phyloP scores from a whole-genome alignment of 2,113 vertebrate genomes.

The Argyrosomus japonicus region DNA sequence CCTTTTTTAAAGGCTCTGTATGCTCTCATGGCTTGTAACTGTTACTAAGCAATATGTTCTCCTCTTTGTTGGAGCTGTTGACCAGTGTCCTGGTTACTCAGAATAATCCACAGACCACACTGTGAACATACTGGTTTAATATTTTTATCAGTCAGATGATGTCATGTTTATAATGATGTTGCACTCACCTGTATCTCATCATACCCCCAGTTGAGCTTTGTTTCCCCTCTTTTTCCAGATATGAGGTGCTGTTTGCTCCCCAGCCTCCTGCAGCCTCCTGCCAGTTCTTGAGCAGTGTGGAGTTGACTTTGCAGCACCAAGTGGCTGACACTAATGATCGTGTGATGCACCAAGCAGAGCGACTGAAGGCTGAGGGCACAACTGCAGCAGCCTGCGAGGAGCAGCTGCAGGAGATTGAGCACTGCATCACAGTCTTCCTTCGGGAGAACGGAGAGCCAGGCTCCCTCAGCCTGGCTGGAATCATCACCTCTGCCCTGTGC shows the following conservation, averaged over 20 bases:
- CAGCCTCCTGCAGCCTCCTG: conserved; percentile 87
- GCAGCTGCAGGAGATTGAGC: conserved; percentile 97
- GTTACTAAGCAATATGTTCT: not conserved
- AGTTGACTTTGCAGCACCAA: conserved; percentile 92
- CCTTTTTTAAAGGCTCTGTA: not conserved
- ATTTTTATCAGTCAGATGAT: not conserved
- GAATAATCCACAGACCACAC: not conserved
- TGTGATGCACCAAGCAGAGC: conserved; percentile 91
- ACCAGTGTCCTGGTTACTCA: too few species aligned
- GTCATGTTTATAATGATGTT: too few species aligned
- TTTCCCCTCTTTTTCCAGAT: conserved; percentile 78
- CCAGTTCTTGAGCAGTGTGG: conserved; percentile 92
- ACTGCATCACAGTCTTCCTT: conserved; percentile 94
- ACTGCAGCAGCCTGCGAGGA: conserved; percentile 92
- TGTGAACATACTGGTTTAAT: not conserved
- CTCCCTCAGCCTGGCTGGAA: conserved; percentile 91
- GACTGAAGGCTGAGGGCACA: conserved; percentile 93
- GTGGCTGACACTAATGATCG: conserved; percentile 91
- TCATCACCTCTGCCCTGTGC: conserved; percentile 95
- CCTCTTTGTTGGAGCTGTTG: not conserved
- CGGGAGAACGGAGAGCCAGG: conserved; percentile 93
- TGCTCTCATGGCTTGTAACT: not conserved
- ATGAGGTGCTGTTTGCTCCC: conserved; percentile 93
- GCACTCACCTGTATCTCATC: not conserved
- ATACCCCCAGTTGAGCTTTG: not conserved